phyloP scores from a whole-genome alignment of 2,113 vertebrate genomes.

The Ictidomys tridecemlineatus region DNA sequence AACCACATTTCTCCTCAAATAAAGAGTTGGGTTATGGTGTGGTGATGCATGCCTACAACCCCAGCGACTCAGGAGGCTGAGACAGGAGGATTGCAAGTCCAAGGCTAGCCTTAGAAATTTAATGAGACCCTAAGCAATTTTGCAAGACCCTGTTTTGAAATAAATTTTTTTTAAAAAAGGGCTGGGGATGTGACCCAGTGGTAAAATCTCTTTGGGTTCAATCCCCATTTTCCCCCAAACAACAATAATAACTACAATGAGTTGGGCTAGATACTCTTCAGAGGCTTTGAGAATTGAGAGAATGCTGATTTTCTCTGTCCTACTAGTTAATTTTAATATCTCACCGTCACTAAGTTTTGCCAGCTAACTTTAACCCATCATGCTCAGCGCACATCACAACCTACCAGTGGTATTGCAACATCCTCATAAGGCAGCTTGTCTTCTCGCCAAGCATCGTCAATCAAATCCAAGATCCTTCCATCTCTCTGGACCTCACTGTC shows the following conservation, averaged over 20 bases:
- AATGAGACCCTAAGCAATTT: too few relatives aligned
- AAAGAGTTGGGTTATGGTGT: not conserved
- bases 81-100: too few relatives aligned
- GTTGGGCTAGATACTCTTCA: not conserved
- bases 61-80: too few relatives aligned
- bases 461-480: conserved; percentile 96
- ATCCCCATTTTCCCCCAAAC: too few relatives aligned
- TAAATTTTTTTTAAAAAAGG: too few relatives aligned
- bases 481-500: conserved; percentile 98
- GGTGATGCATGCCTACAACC: too few relatives aligned
- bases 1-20: conserved; percentile 10
- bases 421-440: conserved; percentile 97
- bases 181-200: too few relatives aligned
- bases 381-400: conserved; percentile 53
- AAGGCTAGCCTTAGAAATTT: too few relatives aligned
- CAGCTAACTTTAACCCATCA: not conserved
- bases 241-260: not conserved
- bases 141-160: too few relatives aligned
- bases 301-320: not conserved
- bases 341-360: too few relatives aligned
- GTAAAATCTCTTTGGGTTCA: too few relatives aligned
- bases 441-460: conserved; percentile 98
- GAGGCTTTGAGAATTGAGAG: not conserved
- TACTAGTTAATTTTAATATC: not conserved
- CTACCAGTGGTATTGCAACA: conserved; percentile 97